A percentile compares a stretch with the other conserved stretches of the same genome.
Conservation (phyloP, 1,140 invertebrate species). For the Orchesella cincta region DNA sequence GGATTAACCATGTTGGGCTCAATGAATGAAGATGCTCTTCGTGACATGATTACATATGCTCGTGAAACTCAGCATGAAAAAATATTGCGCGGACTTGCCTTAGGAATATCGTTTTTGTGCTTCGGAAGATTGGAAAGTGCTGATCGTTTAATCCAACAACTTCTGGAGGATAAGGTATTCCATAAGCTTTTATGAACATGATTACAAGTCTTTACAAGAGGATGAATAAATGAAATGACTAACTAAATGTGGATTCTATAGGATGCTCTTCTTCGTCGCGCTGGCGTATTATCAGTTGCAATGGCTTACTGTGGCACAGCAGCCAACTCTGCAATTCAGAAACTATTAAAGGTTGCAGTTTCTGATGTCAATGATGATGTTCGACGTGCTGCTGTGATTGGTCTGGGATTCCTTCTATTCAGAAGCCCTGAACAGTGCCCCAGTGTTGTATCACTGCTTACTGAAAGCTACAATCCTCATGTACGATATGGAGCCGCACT, state of each 20-base stretch:
- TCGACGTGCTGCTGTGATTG: conserved; percentile 92
- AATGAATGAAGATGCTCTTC: conserved; percentile 80
- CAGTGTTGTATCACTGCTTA: conserved; percentile 90
- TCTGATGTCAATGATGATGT: conserved; percentile 99
- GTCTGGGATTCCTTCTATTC: conserved; percentile 94
- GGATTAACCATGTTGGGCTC: conserved; percentile 98
- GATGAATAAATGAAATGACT: not conserved
- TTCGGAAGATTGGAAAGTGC: conserved; percentile 95
- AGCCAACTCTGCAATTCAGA: conserved; percentile 92
- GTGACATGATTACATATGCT: conserved; percentile 90
- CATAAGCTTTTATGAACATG: no score
- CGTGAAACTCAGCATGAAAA: conserved; percentile 98
- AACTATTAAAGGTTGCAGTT: conserved; percentile 92
- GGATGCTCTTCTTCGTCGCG: conserved; percentile 83
- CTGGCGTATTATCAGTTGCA: conserved; percentile 95
- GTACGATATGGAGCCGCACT: conserved; percentile 98
- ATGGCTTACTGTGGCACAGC: conserved; percentile 99
- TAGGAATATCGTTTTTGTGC: conserved; percentile 95
- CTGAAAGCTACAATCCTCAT: conserved; percentile 99
- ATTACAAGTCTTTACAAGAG: no score
- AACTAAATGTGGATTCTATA: conserved; percentile 17
- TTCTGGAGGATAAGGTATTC: conserved; percentile 76
- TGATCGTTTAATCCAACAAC: conserved; percentile 85
- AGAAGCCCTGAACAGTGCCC: conserved; percentile 96
- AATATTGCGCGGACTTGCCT: conserved; percentile 90